A percentile compares a stretch with the other conserved stretches of the same genome.
Evolutionary conservation across 2,113 vertebrate genomes (phyloP).

Genomic region (Okapia johnstoni): DNA sequence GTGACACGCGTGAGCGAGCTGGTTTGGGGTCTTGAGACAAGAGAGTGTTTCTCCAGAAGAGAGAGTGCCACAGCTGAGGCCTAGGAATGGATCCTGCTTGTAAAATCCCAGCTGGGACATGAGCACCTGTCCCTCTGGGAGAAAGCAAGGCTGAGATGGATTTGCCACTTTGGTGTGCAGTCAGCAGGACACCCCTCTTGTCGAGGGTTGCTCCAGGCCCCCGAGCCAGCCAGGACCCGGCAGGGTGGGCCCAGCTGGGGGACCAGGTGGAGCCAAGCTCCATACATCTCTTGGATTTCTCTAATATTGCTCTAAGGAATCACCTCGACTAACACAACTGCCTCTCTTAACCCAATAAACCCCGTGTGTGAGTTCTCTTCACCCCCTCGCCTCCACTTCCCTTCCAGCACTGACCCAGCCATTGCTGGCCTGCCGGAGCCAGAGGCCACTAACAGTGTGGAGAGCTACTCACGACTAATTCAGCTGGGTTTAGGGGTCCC

Average conservation of each 20-base stretch:
- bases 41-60: background rate
- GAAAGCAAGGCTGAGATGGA: background rate
- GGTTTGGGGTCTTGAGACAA: background rate
- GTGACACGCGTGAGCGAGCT: background rate
- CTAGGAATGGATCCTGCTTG: background rate
- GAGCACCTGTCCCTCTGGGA: background rate
- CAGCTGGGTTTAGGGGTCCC: conserved; percentile 23
- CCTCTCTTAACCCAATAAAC: conserved; percentile 72
- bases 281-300: conserved; percentile 25
- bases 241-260: background rate
- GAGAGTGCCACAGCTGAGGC: background rate
- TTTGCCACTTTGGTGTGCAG: background rate
- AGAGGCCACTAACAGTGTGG: conserved; percentile 61
- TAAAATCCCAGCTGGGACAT: background rate
- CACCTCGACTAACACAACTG: conserved; percentile 61
- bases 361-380: conserved; percentile 47
- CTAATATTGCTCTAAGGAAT: conserved; percentile 56
- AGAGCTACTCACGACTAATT: conserved; percentile 59
- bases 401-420: conserved; percentile 53
- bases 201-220: background rate
- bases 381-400: conserved; percentile 23
- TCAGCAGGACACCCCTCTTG: background rate
- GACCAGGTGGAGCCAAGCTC: background rate
- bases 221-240: background rate
- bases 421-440: conserved; percentile 53